Conservation (phyloP, 2,113 vertebrate genomes). For the Desmodus rotundus region DNA sequence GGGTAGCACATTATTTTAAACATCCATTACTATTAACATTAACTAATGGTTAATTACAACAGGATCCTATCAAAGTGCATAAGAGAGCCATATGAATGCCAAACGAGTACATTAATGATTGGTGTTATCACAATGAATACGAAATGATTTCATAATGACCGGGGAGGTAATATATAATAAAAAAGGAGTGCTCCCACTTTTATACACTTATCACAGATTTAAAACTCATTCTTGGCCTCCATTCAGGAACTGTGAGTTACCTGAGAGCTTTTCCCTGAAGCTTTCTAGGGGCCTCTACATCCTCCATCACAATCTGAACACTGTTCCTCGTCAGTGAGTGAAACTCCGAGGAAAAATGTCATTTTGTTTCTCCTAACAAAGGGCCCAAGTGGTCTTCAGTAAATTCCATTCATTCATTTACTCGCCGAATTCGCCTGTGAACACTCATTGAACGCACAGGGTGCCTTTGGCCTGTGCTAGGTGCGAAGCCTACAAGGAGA, state of each 20-base stretch:
- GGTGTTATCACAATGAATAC: conserved; percentile 82
- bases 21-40: conserved; percentile 82
- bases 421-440: background rate
- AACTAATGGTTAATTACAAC: conserved; percentile 83
- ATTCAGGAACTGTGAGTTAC: conserved; percentile 68
- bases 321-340: background rate
- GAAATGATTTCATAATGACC: conserved; percentile 83
- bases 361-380: background rate
- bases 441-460: background rate
- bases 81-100: conserved; percentile 78
- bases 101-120: conserved; percentile 82
- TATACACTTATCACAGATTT: conserved; percentile 73
- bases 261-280: conserved; percentile 63
- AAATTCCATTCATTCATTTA: background rate
- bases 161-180: conserved; percentile 78
- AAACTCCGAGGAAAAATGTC: background rate
- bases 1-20: conserved; percentile 77
- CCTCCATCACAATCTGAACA: conserved; percentile 9
- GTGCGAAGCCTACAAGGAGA: background rate
- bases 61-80: conserved; percentile 77
- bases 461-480: background rate
- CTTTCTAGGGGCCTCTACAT: conserved; percentile 28
- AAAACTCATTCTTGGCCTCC: conserved; percentile 73
- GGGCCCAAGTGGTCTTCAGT: background rate
- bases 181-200: conserved; percentile 76